phyloP scores from a whole-genome alignment of 2,888 invertebrate species.

The Folsomia candida region DNA sequence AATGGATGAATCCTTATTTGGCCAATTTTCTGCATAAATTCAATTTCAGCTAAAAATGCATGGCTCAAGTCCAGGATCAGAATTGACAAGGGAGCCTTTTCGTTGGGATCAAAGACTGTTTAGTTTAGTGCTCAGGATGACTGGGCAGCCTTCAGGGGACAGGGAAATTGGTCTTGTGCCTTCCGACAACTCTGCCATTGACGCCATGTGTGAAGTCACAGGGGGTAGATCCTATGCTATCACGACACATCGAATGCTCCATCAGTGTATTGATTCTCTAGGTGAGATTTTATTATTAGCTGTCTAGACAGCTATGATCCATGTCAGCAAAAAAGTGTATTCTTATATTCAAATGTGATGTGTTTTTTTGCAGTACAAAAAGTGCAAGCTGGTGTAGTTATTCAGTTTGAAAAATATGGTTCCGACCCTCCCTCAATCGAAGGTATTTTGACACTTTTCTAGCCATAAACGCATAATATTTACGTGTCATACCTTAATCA shows the following conservation, averaged over 20 bases:
- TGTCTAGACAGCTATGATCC: too few species aligned
- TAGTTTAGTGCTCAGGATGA: slow-evolving; percentile 85
- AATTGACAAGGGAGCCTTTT: slow-evolving; percentile 97
- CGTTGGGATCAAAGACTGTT: slow-evolving; percentile 99
- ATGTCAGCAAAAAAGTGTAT: too few species aligned
- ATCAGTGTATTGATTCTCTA: slow-evolving; percentile 93
- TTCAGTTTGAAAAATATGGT: slow-evolving; percentile 94
- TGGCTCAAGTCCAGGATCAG: slow-evolving; percentile 90
- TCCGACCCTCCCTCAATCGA: slow-evolving; percentile 67
- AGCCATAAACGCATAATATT: not conserved
- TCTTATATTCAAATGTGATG: too few species aligned
- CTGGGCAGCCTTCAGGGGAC: slow-evolving; percentile 85
- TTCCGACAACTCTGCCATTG: slow-evolving; percentile 89
- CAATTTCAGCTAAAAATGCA: slow-evolving; percentile 76
- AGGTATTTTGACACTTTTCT: slow-evolving; percentile 21
- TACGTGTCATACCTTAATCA: not conserved
- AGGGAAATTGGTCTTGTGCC: slow-evolving; percentile 85
- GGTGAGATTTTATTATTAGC: too few species aligned
- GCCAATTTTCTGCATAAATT: not conserved
- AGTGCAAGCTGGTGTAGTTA: slow-evolving; percentile 95
- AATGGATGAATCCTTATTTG: slow-evolving; percentile 26
- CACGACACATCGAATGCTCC: slow-evolving; percentile 89
- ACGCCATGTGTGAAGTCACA: slow-evolving; percentile 98
- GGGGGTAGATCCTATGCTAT: slow-evolving; percentile 96
- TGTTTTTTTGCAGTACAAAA: too few species aligned